Conservation (phyloP, 92 coral and sea anemone genomes). For the Palythoa grandiflora region DNA sequence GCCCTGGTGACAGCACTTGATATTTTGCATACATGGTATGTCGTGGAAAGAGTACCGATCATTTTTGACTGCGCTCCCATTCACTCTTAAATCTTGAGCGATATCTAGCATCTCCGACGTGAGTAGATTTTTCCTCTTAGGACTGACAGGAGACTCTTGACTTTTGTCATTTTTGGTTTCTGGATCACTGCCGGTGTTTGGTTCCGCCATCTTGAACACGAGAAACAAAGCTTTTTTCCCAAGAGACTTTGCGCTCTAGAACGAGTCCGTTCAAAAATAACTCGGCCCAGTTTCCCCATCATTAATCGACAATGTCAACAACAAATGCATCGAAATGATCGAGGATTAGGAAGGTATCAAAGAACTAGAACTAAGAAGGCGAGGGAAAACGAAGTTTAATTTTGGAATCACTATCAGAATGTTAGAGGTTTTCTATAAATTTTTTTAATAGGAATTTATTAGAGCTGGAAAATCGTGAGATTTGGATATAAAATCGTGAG, state of each 20-base stretch:
- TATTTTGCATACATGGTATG: background rate
- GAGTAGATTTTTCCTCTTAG: slow-evolving; percentile 43
- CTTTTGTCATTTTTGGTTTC: slow-evolving; percentile 31
- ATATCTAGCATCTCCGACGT: slow-evolving; percentile 41
- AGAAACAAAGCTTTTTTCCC: slow-evolving; percentile 25
- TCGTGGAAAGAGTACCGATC: no score
- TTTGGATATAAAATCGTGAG: no score
- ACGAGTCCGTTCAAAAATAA: slow-evolving; percentile 14
- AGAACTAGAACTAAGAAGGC: no score
- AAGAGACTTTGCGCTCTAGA: slow-evolving; percentile 15
- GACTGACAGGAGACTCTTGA: slow-evolving; percentile 53
- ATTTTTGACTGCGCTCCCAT: background rate
- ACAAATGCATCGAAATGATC: no score
- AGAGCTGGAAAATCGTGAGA: no score
- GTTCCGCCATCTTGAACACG: slow-evolving; percentile 22
- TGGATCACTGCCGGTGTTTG: slow-evolving; percentile 25
- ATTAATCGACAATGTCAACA: background rate
- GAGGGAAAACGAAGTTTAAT: no score
- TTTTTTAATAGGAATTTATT: no score
- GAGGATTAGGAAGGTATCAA: no score
- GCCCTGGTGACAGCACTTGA: slow-evolving; percentile 41
- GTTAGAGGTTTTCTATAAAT: no score
- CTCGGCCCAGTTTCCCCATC: slow-evolving; percentile 19
- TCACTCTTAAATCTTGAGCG: slow-evolving; percentile 28
- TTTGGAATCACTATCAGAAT: no score